Percentiles rank a stretch among this genome's conserved stretches.
Conservation (phyloP, 30 jellyfish, hydroid and myxozoan genomes). For the Rhopilema esculentum region DNA sequence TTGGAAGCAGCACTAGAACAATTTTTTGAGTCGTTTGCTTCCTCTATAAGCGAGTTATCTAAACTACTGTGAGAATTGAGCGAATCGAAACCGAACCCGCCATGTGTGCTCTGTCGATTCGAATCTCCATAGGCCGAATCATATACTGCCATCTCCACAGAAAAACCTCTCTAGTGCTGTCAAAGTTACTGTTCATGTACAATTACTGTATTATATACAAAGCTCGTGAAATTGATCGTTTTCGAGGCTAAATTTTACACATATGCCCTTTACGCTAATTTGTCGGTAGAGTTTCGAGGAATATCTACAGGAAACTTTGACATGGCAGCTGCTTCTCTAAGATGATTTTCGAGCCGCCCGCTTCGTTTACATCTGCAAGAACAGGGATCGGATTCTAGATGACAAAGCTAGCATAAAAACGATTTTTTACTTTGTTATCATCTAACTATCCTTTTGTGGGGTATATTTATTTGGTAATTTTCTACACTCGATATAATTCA, state of each 20-base stretch:
- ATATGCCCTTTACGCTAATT: neutral
- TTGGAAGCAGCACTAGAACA: conserved; percentile 13
- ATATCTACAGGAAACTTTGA: neutral
- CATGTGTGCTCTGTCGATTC: neutral
- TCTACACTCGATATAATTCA: no score
- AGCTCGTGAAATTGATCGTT: no score
- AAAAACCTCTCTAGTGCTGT: neutral
- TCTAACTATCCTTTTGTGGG: no score
- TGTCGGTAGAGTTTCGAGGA: neutral
- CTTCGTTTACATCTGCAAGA: no score
- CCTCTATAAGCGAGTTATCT: neutral
- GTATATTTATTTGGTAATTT: no score
- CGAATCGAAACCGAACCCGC: neutral
- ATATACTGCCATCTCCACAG: neutral
- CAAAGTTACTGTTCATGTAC: neutral
- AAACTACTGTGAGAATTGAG: neutral
- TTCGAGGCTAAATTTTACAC: neutral
- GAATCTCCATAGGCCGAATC: neutral
- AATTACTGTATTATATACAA: no score
- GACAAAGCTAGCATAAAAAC: no score
- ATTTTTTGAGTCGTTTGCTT: neutral
- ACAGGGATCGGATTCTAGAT: no score
- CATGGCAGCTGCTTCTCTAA: neutral
- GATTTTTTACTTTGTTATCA: no score
- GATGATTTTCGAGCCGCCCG: no score